Percentiles rank a stretch among this genome's conserved stretches.
phyloP scores from a whole-genome alignment of 2,797 vertebrate species.

The Gastrophryne carolinensis region DNA sequence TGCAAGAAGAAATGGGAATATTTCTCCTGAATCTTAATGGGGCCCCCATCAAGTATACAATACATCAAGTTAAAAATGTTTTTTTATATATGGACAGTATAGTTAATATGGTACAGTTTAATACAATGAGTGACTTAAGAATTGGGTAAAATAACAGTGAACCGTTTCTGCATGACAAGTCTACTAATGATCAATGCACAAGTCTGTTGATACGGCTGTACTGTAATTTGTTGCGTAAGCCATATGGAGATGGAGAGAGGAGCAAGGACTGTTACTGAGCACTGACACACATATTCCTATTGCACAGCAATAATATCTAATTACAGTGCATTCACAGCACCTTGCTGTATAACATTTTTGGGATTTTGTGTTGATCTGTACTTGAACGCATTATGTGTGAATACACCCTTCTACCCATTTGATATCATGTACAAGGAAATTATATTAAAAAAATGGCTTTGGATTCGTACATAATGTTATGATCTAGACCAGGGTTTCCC shows the following conservation, averaged over 20 bases:
- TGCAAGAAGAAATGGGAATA: slow-evolving; percentile 47
- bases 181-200: neutral
- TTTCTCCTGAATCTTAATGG: neutral
- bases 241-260: neutral
- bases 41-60: neutral
- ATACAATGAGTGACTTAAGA: neutral
- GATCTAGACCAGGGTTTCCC: too few relatives aligned
- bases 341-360: neutral
- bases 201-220: slow-evolving; percentile 8
- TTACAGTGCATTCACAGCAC: neutral
- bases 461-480: too few relatives aligned
- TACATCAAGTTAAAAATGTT: neutral
- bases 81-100: neutral
- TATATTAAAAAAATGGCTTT: too few relatives aligned
- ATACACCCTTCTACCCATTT: too few relatives aligned
- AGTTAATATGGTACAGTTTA: neutral
- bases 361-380: too few relatives aligned
- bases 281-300: slow-evolving; percentile 13
- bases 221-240: slow-evolving; percentile 5
- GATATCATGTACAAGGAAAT: too few relatives aligned
- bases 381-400: too few relatives aligned
- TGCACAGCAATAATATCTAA: slow-evolving; percentile 38
- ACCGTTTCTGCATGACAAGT: neutral
- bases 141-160: too few relatives aligned
- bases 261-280: slow-evolving; percentile 44